Evolutionary conservation across 2,113 vertebrate genomes (phyloP).

Genomic region (Monopterus albus): DNA sequence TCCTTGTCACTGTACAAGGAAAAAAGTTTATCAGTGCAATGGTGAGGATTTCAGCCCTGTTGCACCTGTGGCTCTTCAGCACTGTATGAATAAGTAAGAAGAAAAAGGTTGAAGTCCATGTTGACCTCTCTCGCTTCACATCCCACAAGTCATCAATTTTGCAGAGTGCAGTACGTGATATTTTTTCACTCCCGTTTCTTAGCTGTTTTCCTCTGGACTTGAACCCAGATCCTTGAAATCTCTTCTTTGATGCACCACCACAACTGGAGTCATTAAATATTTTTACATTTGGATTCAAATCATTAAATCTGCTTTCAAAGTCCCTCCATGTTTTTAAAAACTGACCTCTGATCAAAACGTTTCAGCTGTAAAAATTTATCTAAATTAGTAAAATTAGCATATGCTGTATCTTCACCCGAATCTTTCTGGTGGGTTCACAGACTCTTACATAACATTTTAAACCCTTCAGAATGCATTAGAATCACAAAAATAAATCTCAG

Average conservation of each 20-base stretch:
- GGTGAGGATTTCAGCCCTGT: neutral
- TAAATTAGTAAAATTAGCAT: constrained; percentile 20
- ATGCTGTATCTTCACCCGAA: constrained; percentile 21
- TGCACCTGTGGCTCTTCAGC: constrained; percentile 4
- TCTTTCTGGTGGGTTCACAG: constrained; percentile 13
- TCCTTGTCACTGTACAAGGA: neutral
- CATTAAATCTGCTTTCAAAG: constrained; percentile 8
- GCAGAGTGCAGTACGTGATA: constrained; percentile 33
- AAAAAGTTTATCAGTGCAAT: neutral
- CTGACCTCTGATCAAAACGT: constrained; percentile 36
- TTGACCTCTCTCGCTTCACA: constrained; percentile 29
- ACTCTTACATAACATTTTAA: constrained; percentile 36
- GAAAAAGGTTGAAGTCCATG: constrained; percentile 24
- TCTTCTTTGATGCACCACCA: constrained; percentile 14
- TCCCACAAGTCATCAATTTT: constrained; percentile 55
- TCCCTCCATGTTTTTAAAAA: neutral
- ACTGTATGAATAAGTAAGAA: constrained; percentile 23
- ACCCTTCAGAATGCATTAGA: constrained; percentile 37
- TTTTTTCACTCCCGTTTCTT: constrained; percentile 25
- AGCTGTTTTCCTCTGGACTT: constrained; percentile 44
- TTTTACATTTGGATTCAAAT: constrained; percentile 45
- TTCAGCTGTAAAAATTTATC: constrained; percentile 18
- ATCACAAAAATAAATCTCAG: constrained; percentile 23
- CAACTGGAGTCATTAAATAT: constrained; percentile 17
- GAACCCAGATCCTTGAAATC: constrained; percentile 44